Conservation (phyloP, 2,888 invertebrate species). For the Cactoblastis cactorum region DNA sequence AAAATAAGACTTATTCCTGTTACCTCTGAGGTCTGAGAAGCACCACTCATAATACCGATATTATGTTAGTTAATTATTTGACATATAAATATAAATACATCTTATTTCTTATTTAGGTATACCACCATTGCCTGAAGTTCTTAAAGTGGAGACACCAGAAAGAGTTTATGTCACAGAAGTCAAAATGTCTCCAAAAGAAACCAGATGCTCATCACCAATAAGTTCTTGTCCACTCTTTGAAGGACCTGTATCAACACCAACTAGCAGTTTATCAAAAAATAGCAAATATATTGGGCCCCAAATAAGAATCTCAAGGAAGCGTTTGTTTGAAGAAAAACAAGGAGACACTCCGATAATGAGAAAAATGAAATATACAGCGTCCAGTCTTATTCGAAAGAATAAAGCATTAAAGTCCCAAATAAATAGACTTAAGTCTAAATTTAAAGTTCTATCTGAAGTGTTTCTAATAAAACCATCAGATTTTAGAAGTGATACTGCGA, state of each 20-base stretch:
- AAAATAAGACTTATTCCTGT: too few species aligned
- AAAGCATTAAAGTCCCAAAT: background rate
- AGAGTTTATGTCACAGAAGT: background rate
- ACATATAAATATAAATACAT: too few species aligned
- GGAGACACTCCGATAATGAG: background rate
- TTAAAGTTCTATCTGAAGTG: background rate
- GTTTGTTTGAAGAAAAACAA: background rate
- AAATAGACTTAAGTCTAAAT: background rate
- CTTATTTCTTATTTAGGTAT: background rate
- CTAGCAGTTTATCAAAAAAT: background rate
- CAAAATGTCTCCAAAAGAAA: background rate
- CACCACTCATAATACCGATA: too few species aligned
- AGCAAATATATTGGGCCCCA: background rate
- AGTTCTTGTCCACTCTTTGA: background rate
- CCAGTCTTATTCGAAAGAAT: background rate
- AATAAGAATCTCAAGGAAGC: background rate
- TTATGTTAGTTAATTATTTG: too few species aligned
- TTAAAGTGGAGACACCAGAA: background rate
- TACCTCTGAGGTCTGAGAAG: too few species aligned
- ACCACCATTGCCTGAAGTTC: background rate
- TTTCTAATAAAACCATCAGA: background rate
- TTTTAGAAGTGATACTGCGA: background rate
- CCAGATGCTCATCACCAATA: background rate
- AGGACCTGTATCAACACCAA: background rate
- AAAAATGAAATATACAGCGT: background rate